Evolutionary conservation across 1,140 invertebrate genomes (phyloP), one percentile per base, ranked within the genome.

Genomic region (Dinoponera quadriceps): DNA sequence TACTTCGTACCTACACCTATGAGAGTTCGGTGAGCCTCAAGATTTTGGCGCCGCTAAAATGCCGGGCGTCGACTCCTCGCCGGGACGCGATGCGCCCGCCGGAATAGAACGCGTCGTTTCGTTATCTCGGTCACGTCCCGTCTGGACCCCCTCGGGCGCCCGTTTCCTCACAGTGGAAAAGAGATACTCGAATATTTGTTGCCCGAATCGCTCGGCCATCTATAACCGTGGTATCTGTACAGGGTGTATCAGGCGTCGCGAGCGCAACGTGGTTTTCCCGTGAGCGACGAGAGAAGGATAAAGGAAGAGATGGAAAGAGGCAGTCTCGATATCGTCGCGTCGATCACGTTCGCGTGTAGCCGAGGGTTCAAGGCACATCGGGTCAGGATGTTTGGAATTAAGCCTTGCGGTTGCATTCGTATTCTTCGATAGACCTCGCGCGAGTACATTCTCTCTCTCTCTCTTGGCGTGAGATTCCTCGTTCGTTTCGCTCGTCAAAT

Each of bases 181-280:
- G 77, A 88, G 87, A 88, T 88, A 85, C 87, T 87, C 78, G 87
- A 88, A 88, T 85, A 85, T 88, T 88, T 83, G 86, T 88, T 85
- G 83, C 71, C 51, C 62, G 66, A 87, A 73, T 75, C 69, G 63
- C 62, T 54, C 51, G 71, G 29, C 54, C 77, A 88, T 88, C 87
- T 85, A 85, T 88, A 88, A 87, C 75, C 77, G 65, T 38, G 75
- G 65, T 65, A 88, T 88, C 74, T 87, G 84, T 80, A 73, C 55
- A 51, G 48, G 51, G 54, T 72, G 57, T 62, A 83, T 65, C 33
- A 55, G 62, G n/a, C 18, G 18, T 62, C 81, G 29, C 68, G 73
- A 20, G 22, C 57, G 38, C 38, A 20, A n/a, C n/a, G n/a, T n/a
- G n/a, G 59, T 77, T 74, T 63, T 9, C 29, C n/a, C 33, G 27